Base-by-base conservation (phyloP, 2,888 invertebrate genomes). In the Scotopteryx bipunctaria region DNA sequence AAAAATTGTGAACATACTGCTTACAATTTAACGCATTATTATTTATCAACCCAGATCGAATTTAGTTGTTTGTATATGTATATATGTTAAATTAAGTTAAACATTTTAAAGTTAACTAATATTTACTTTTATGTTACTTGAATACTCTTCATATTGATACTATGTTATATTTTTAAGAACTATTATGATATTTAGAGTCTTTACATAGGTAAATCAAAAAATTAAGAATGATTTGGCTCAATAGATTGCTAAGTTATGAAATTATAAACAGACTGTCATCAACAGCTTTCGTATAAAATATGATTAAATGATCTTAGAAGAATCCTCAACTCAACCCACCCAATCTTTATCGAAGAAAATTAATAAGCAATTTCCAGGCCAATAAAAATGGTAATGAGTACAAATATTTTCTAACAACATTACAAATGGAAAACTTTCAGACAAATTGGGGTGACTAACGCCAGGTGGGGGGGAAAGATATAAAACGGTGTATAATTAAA, bases 401-500 rank as follows among this genome's bases (percentile, higher is more conserved):
- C 33, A 51, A 60, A 55, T 45, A 51, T 50, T 56, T 57, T 53
- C 55, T 25, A 47, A 48, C 49, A 56, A 55, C 53, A 55, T 57
- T 48, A 43, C 21, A 42, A 55, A 54, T 47, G 46, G 48, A 54
- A 53, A 56, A 54, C 54, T 56, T 57, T 42, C 57, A 53, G 38
- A 58, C 46, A 55, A 59, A 60, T 60, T 63, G 53, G 51, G 49
- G 55, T 33, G 47, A 55, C 53, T 57, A 57, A 52, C 55, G 35
- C 33, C 59, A 56, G 59, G 59, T 61, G 61, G 52, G 37, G 35
- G 55, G 54, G n/a, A n/a, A n/a, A n/a, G n/a, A n/a, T 47, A 54
- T 43, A 51, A 57, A 59, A 59, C 57, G 56, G 55, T 43, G 59
- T 53, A 61, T 75, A 74, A 76, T 78, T 75, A 73, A 68, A 74